Base-by-base conservation (phyloP, 2,888 invertebrate species). In the Nymphalis urticae region DNA sequence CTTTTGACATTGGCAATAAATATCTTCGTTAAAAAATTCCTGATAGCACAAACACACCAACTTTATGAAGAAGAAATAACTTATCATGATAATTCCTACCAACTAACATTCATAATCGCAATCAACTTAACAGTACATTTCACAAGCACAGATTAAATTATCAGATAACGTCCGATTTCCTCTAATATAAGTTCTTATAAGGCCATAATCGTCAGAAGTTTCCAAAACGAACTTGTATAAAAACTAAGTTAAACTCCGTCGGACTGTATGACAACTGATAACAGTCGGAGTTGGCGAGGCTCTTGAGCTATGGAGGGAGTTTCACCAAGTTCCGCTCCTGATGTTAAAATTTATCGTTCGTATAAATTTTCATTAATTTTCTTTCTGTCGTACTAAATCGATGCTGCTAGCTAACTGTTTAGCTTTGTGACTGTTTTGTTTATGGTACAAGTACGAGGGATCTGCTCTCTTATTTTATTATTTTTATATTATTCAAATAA, bases 251-350 rank as follows among this genome's bases (percentile, higher is more conserved):
- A 75, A 85, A 85, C 83, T 86, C 82, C 83, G 83, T 78, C 82
- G 79, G 83, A 87, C 85, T 88, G 86, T 86, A 85, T 88, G 88
- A 88, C 87, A 81, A 85, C 87, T 88, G 90, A 90, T 89, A 90
- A 86, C 84, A 78, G 77, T 71, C 71, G 74, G 76, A 80, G 77
- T 78, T 80, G 75, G 82, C 76, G 79, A 76, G 80, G 79, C 80
- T 79, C 77, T 75, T 80, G 81, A 82, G 83, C 81, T 78, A 80
- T 79, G 76, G 76, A 73, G 67, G 72, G 80, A 86, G 84, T 85
- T 85, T 48, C 54, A 27, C 58, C 54, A 71, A 70, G 64, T 69
- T 75, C 60, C 67, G 69, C 70, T 69, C 32, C 54, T 62, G 72
- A 68, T 76, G 68, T 65, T 48, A n/a, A 66, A 72, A 70, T 59